phyloP scores from a whole-genome alignment of 2,797 vertebrate genomes.

The Sparidentex hasta region DNA sequence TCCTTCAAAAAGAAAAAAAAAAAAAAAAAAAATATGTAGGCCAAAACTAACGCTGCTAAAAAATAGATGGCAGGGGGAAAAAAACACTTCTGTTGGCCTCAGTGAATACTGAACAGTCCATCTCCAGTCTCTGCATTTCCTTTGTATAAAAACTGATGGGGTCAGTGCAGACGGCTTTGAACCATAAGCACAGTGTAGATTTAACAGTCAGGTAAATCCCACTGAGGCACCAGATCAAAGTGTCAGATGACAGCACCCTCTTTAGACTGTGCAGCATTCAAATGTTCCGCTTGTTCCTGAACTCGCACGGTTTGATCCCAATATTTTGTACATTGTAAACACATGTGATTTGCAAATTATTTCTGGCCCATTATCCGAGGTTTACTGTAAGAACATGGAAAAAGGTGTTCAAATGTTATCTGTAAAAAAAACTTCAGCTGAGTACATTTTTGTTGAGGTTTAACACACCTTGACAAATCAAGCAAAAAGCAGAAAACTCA shows the following conservation, averaged over 20 bases:
- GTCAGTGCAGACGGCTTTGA: slow-evolving; percentile 47
- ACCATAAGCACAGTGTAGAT: slow-evolving; percentile 23
- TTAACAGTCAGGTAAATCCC: slow-evolving; percentile 48
- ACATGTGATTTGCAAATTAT: neutral
- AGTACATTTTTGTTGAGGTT: neutral
- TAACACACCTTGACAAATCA: neutral
- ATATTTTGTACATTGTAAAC: neutral
- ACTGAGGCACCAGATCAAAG: slow-evolving; percentile 40
- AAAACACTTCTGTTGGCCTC: neutral
- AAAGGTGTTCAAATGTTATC: neutral
- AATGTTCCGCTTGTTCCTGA: slow-evolving; percentile 1
- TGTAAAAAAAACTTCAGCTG: neutral
- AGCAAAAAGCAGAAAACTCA: too few species aligned
- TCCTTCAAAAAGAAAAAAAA: neutral
- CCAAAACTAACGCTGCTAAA: slow-evolving; percentile 29
- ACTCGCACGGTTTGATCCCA: neutral
- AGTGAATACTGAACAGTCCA: slow-evolving; percentile 26
- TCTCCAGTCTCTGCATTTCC: slow-evolving; percentile 9
- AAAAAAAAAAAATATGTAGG: neutral
- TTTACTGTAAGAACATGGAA: neutral
- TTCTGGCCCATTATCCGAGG: neutral
- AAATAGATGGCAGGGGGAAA: slow-evolving; percentile 8
- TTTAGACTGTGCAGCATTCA: neutral
- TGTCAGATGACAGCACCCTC: slow-evolving; percentile 22
- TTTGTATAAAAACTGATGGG: slow-evolving; percentile 27